Base-by-base conservation (phyloP, 2,113 vertebrate genomes). In the Prochilodus magdalenae region DNA sequence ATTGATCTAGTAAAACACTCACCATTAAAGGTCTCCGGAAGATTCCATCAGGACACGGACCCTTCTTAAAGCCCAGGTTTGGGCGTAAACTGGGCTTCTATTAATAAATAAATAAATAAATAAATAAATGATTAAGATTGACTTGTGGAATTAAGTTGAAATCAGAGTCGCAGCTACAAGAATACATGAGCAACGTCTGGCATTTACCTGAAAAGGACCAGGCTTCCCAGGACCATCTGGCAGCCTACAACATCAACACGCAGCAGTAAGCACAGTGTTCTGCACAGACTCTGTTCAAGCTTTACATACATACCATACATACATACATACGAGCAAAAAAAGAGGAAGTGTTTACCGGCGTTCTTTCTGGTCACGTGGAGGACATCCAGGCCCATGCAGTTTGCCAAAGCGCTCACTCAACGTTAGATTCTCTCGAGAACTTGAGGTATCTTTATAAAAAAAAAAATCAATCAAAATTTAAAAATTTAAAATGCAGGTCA, bases 1-100 rank as follows among this genome's bases (percentile, higher is more conserved):
- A n/a, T n/a, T n/a, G n/a, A n/a, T n/a, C n/a, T n/a, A n/a, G n/a
- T n/a, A n/a, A n/a, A n/a, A 8, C 3, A 33, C 86, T 57, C 87
- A 95, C 94, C 94, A 94, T 94, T 59, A 94, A 90, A 0, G 93
- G 93, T 78, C 91, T 91, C 84, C 92, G 85, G n/a, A 91, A 1
- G 57, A 88, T 63, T 26, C 87, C 88, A 0, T 90, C 91, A 29
- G 90, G 84, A n/a, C 66, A 84, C 0, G 59, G 11, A 24, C 55
- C 88, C 30, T 88, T 89, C 16, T 84, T 83, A 13, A 83, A 65
- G 59, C 86, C 89, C 59, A 55, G n/a, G 76, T 73, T 79, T 24
- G 63, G 62, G 22, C 33, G 27, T 66, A 91, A 91, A 51, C 8
- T 80, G 0, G 82, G 83, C 62, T 89, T 89, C 90, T 93, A 82